Conservation (phyloP, 2,797 vertebrate genomes). For the Hydrophis major region DNA sequence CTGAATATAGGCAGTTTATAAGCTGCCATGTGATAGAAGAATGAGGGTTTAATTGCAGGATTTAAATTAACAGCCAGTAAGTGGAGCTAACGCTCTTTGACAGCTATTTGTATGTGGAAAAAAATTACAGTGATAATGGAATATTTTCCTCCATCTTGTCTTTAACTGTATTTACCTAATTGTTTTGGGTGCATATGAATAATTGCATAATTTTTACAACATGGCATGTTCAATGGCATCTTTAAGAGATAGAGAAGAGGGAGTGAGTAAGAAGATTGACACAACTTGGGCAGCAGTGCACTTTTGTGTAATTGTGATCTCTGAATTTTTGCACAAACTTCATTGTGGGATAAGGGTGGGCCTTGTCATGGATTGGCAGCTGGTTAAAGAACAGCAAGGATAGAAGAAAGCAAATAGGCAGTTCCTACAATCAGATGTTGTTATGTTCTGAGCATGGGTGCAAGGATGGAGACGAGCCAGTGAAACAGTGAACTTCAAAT, state of each 20-base stretch:
- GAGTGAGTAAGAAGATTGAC: neutral
- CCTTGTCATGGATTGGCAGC: neutral
- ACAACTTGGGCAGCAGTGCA: neutral
- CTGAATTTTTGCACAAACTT: neutral
- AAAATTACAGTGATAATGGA: neutral
- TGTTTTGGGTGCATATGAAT: conserved; percentile 51
- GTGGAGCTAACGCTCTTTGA: conserved; percentile 73
- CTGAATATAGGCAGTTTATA: neutral
- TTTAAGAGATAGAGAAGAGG: neutral
- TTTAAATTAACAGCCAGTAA: conserved; percentile 70
- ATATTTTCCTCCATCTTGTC: conserved; percentile 33
- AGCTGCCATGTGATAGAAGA: neutral
- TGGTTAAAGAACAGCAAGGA: neutral
- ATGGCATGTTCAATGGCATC: conserved; percentile 32
- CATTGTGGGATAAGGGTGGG: neutral
- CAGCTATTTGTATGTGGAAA: conserved; percentile 31
- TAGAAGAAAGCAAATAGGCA: neutral
- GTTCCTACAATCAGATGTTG: neutral
- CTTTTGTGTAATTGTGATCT: neutral
- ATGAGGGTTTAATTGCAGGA: neutral
- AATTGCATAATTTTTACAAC: conserved; percentile 42
- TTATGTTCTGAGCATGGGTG: too few species aligned
- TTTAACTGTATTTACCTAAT: conserved; percentile 51
- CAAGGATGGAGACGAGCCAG: too few species aligned
- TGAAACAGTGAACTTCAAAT: too few species aligned